A percentile compares a stretch with the other conserved stretches of the same genome.
These are phyloP conservation scores for Philereme transversata DNA, from an alignment of 2,888 invertebrate genomes.

Conservation along the genomic window DNA sequence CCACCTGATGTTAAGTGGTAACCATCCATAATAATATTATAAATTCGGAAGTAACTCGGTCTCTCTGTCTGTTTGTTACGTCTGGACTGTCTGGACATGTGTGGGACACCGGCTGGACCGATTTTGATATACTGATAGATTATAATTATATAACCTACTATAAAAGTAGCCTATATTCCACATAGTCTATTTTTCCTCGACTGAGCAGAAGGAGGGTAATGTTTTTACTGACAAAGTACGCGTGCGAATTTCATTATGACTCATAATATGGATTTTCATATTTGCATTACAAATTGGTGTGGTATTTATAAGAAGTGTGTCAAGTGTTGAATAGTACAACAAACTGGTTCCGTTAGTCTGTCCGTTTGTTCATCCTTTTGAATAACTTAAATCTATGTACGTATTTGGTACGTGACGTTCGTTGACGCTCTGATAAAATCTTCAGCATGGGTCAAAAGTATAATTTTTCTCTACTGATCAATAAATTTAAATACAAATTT, in stretches of 20 bases:
- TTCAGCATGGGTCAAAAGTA: neutral
- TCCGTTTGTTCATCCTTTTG: slow-evolving; percentile 14
- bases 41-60: too few species aligned
- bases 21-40: too few species aligned
- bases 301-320: slow-evolving; percentile 24
- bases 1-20: too few species aligned
- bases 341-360: slow-evolving; percentile 24
- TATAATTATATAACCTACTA: too few species aligned
- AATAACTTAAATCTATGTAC: slow-evolving; percentile 21
- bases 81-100: too few species aligned
- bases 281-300: slow-evolving; percentile 28
- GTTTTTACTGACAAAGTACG: neutral
- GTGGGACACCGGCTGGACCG: too few species aligned
- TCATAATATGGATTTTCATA: slow-evolving; percentile 19
- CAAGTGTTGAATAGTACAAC: slow-evolving; percentile 22
- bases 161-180: too few species aligned
- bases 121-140: too few species aligned
- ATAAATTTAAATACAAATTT: too few species aligned
- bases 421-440: slow-evolving; percentile 8
- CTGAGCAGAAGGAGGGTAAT: too few species aligned
- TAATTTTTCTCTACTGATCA: neutral
- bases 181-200: too few species aligned
- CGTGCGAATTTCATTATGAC: slow-evolving; percentile 16
- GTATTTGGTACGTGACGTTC: slow-evolving; percentile 2
- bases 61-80: too few species aligned